A percentile compares a stretch with the other conserved stretches of the same genome.
Conservation (phyloP, 30 jellyfish, hydroid and myxozoan species). For the Turritopsis rubra region DNA sequence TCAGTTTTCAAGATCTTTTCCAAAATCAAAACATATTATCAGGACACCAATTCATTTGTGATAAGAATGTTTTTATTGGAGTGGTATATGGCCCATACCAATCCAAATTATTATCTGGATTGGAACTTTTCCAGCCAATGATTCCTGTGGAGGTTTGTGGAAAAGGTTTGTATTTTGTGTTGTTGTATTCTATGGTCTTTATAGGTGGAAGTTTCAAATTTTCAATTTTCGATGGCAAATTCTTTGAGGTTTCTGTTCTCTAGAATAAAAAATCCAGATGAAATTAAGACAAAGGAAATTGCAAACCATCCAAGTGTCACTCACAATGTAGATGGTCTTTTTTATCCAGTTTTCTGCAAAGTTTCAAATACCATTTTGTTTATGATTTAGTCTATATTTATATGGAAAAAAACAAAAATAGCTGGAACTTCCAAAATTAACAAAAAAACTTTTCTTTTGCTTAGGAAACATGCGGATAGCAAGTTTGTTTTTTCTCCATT, state of each 20-base stretch:
- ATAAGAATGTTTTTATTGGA: slow-evolving; percentile 47
- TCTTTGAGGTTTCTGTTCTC: neutral
- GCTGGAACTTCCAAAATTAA: too few relatives aligned
- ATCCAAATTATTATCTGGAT: slow-evolving; percentile 62
- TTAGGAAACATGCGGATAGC: too few relatives aligned
- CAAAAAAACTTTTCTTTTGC: too few relatives aligned
- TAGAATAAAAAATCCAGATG: too few relatives aligned
- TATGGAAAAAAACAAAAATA: too few relatives aligned
- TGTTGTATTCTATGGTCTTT: slow-evolving; percentile 35
- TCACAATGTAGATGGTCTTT: too few relatives aligned
- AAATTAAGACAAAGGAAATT: neutral
- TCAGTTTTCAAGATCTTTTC: too few relatives aligned
- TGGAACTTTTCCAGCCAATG: slow-evolving; percentile 89
- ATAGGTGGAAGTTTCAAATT: slow-evolving; percentile 78
- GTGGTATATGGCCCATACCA: slow-evolving; percentile 81
- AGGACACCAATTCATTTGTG: slow-evolving; percentile 71
- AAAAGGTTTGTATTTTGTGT: slow-evolving; percentile 47
- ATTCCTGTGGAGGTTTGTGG: slow-evolving; percentile 70
- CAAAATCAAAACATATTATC: slow-evolving; percentile 47
- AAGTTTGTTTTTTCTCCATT: too few relatives aligned
- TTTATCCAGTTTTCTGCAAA: too few relatives aligned
- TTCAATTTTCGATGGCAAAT: neutral
- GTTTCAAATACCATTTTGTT: too few relatives aligned
- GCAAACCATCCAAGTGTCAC: too few relatives aligned
- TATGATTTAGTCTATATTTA: too few relatives aligned